Percentiles rank a stretch among this genome's conserved stretches.
phyloP scores from a whole-genome alignment of 1,140 invertebrate species.

The Drosophila melanica region DNA sequence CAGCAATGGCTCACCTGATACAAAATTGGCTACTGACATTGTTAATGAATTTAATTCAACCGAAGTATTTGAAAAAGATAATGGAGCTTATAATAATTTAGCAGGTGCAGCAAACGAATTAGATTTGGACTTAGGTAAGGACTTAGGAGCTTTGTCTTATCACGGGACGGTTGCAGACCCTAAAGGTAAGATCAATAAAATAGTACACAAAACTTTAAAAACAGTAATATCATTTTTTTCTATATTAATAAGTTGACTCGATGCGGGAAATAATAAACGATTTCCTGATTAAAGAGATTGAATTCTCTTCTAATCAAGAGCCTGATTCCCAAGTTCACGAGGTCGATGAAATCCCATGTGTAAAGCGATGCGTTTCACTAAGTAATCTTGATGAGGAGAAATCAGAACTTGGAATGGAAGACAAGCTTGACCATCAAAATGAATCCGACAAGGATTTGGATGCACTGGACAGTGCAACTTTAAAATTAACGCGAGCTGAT shows the following conservation, averaged over 20 bases:
- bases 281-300: constrained; percentile 49
- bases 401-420: constrained; percentile 14
- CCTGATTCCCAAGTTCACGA: constrained; percentile 10
- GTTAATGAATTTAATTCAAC: constrained; percentile 34
- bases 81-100: constrained; percentile 68
- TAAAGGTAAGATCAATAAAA: constrained; percentile 29
- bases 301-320: constrained; percentile 20
- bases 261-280: constrained; percentile 37
- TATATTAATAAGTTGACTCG: constrained; percentile 9
- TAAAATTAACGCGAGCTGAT: constrained; percentile 59
- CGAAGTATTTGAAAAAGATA: constrained; percentile 52
- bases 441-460: constrained; percentile 43
- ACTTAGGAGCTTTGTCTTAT: background rate
- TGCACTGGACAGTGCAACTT: constrained; percentile 50
- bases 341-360: constrained; percentile 45
- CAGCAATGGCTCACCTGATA: constrained; percentile 42
- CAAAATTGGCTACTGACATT: constrained; percentile 55
- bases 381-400: constrained; percentile 15
- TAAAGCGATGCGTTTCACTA: constrained; percentile 48
- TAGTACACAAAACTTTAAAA: no score
- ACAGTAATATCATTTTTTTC: background rate
- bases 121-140: constrained; percentile 24
- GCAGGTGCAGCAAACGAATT: constrained; percentile 49
- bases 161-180: background rate
- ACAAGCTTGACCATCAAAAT: constrained; percentile 11